phyloP scores from a whole-genome alignment of 2,888 invertebrate genomes.

The Ommatoiulus sabulosus region DNA sequence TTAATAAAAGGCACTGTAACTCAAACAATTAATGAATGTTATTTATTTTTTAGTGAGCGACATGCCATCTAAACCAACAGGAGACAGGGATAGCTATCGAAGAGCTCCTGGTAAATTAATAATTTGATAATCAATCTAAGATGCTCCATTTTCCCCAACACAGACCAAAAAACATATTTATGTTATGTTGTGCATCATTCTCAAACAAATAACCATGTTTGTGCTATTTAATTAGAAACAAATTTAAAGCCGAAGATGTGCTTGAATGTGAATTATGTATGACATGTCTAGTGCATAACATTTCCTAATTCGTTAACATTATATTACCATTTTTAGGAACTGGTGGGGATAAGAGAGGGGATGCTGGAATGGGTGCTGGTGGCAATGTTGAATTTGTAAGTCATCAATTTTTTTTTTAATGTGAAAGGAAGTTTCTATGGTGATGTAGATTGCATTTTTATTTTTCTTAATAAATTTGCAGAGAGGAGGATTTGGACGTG shows the following conservation, averaged over 20 bases:
- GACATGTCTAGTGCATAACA: too few relatives aligned
- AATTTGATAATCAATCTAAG: not conserved
- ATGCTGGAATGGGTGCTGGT: slow-evolving; percentile 94
- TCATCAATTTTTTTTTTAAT: slow-evolving; percentile 62
- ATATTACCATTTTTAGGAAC: slow-evolving; percentile 63
- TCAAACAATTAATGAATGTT: too few relatives aligned
- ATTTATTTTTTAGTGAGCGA: slow-evolving; percentile 52
- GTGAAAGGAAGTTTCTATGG: too few relatives aligned
- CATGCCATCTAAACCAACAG: slow-evolving; percentile 53
- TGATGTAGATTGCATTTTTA: too few relatives aligned
- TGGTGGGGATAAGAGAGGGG: slow-evolving; percentile 90
- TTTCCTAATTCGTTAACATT: not conserved
- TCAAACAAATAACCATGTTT: too few relatives aligned
- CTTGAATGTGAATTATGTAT: too few relatives aligned
- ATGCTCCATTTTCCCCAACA: too few relatives aligned
- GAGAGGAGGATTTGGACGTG: slow-evolving; percentile 84
- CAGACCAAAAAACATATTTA: too few relatives aligned
- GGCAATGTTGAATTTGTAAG: slow-evolving; percentile 86
- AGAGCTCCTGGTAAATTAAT: slow-evolving; percentile 55
- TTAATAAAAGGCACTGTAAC: not conserved
- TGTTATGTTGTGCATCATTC: too few relatives aligned
- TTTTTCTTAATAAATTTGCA: slow-evolving; percentile 69
- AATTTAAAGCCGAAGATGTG: too few relatives aligned
- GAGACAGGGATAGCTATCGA: slow-evolving; percentile 57
- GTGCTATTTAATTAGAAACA: too few relatives aligned